Conservation (phyloP, 1,140 invertebrate species). For the Drosophila funebris region DNA sequence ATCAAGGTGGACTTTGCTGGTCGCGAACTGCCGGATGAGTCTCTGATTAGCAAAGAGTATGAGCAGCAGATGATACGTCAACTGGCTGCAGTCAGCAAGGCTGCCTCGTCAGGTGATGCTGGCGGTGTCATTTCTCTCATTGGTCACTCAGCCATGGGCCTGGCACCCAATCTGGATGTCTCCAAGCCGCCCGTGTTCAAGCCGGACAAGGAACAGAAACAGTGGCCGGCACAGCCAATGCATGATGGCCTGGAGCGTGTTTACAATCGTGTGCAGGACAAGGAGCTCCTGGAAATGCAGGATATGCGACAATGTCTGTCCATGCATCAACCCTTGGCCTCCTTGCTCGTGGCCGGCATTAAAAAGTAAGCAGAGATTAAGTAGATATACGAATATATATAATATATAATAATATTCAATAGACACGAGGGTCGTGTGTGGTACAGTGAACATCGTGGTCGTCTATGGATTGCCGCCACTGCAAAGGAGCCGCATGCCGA, state of each 20-base stretch:
- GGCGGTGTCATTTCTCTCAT: constrained; percentile 23
- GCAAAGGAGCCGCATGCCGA: constrained; percentile 89
- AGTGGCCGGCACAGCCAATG: constrained; percentile 3
- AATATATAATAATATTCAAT: background rate
- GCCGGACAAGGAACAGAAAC: constrained; percentile 40
- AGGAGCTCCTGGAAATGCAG: constrained; percentile 92
- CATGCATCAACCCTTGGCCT: constrained; percentile 98
- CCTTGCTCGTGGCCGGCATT: constrained; percentile 94
- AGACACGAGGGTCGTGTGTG: constrained; percentile 97
- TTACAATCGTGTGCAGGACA: constrained; percentile 90
- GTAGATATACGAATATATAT: too few species aligned
- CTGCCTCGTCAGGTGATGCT: background rate
- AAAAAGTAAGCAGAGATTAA: constrained; percentile 92
- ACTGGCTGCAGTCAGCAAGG: constrained; percentile 70
- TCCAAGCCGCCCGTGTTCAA: constrained; percentile 41
- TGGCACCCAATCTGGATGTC: constrained; percentile 52
- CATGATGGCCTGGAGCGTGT: constrained; percentile 66
- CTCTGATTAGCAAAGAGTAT: constrained; percentile 84
- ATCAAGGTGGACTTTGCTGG: constrained; percentile 94
- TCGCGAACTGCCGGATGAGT: constrained; percentile 85
- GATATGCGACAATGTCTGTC: constrained; percentile 96
- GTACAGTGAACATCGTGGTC: constrained; percentile 95
- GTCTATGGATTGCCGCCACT: constrained; percentile 97
- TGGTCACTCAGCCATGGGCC: constrained; percentile 44
- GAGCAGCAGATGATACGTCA: constrained; percentile 84